Conservation (phyloP, 2,888 invertebrate genomes). For the Oscheius sp. region DNA sequence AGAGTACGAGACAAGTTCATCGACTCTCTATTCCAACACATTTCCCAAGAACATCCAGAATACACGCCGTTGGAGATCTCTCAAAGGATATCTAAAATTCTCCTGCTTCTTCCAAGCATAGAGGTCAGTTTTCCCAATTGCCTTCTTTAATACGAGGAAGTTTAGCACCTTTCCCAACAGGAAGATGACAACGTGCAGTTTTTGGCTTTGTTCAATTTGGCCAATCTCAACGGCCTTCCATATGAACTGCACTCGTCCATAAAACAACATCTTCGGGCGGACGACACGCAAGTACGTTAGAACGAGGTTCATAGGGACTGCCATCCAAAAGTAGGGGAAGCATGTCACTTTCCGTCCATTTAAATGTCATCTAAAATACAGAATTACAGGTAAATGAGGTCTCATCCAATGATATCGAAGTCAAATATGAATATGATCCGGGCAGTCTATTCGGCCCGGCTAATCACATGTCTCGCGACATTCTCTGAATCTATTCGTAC, state of each 20-base stretch:
- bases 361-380: neutral
- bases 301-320: no score
- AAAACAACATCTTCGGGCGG: slow-evolving; percentile 48
- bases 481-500: neutral
- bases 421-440: slow-evolving; percentile 22
- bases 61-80: slow-evolving; percentile 51
- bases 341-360: neutral
- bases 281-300: slow-evolving; percentile 49
- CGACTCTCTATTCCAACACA: slow-evolving; percentile 62
- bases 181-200: slow-evolving; percentile 67
- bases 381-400: slow-evolving; percentile 57
- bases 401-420: slow-evolving; percentile 46
- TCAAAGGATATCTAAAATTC: slow-evolving; percentile 56
- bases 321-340: neutral
- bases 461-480: slow-evolving; percentile 2
- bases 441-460: neutral
- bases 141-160: slow-evolving; percentile 14
- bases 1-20: slow-evolving; percentile 59
- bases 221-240: slow-evolving; percentile 63
- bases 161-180: slow-evolving; percentile 65
- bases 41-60: slow-evolving; percentile 56
- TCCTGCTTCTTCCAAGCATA: slow-evolving; percentile 58
- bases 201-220: slow-evolving; percentile 64
- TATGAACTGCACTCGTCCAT: slow-evolving; percentile 63
- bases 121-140: slow-evolving; percentile 45